Base-by-base conservation (phyloP, 2,797 vertebrate species). In the Hirundo rustica region DNA sequence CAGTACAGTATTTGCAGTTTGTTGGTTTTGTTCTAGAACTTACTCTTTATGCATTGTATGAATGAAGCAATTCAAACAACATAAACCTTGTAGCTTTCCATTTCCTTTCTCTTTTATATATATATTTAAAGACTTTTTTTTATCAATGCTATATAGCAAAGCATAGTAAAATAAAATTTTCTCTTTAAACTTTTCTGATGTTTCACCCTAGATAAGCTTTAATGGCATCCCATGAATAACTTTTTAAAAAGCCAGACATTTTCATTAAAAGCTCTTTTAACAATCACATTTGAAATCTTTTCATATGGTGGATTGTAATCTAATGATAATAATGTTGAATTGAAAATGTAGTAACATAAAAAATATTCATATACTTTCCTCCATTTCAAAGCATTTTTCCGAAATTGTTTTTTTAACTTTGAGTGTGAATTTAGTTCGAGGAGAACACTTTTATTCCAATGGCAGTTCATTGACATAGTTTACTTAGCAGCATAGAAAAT, bases 361-460 rank as follows among this genome's bases (percentile, higher is more conserved):
- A 96, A 89, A 77, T 94, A 83, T 68, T 94, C 26, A 68, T 92
- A 45, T 85, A 76, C 61, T 92, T 97, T 93, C 88, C 66, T 96
- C 89, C 66, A 93, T 97, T 97, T 95, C 83, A 82, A 96, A 87
- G 74, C 65, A 45, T 90, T 36, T 95, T 96, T 97, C 96, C 88
- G 91, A 84, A 25, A 92, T 77, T 60, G 18, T 70, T 91, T 93
- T 93, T 88, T 32, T 81, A 90, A 92, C 73, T 95, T 96, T 91
- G 62, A 93, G 54, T 96, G 80, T 73, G 78, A 91, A 83, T 95
- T 93, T 97, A 88, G 62, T 96, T 95, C 77, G 92, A 97, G 88
- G 76, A 94, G 83, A 97, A 78, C 78, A 88, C 60, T 70, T 96
- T 36, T 58, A 81, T 96, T 95, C 65, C 89, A 88, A 65, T 91